Evolutionary conservation across 2,797 vertebrate species (phyloP).

Genomic region (Balearica regulorum): DNA sequence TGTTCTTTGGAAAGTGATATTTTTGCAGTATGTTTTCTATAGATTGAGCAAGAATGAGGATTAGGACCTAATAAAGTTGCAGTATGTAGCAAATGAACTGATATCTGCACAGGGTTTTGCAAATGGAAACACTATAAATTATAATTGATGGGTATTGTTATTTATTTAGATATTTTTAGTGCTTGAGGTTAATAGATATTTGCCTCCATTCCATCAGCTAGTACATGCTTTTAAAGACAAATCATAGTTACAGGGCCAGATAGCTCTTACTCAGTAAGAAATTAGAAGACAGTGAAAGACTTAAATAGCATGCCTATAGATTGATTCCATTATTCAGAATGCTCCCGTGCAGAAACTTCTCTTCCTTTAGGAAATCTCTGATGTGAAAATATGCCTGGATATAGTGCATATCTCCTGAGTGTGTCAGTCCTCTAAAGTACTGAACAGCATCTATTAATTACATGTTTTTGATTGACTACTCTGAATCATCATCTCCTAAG

Average conservation of each 20-base stretch:
- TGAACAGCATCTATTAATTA: conserved; percentile 15
- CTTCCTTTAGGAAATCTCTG: background rate
- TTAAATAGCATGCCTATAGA: background rate
- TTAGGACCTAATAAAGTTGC: background rate
- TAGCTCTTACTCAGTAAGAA: background rate
- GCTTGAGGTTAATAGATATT: background rate
- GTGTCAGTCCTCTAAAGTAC: background rate
- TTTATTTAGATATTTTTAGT: background rate
- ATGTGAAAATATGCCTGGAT: background rate
- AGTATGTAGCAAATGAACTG: background rate
- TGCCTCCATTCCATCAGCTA: background rate
- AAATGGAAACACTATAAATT: background rate
- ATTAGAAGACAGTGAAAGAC: background rate
- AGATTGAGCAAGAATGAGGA: background rate
- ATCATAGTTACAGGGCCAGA: background rate
- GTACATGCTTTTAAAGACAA: background rate
- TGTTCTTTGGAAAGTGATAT: background rate
- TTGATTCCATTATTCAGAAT: background rate
- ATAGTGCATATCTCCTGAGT: background rate
- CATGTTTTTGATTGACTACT: background rate
- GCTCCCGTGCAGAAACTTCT: background rate
- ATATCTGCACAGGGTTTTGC: background rate
- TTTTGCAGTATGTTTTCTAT: background rate
- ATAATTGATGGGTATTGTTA: background rate
- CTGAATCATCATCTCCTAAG: background rate